Percentiles rank a stretch among this genome's conserved stretches.
Conservation (phyloP, 2,113 vertebrate species). For the Amblyopsis rosae region DNA sequence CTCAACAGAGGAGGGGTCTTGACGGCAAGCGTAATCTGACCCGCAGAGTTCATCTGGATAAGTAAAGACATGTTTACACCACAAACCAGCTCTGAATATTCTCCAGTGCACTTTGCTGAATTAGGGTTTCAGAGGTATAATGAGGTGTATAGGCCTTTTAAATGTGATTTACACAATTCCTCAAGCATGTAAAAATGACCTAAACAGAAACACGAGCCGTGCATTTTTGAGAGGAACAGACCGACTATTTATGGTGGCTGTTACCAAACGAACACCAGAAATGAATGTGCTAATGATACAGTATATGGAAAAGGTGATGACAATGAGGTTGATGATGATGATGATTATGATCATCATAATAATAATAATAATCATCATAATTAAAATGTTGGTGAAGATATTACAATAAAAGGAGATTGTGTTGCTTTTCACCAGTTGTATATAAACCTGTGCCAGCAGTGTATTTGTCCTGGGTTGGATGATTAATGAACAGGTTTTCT, state of each 20-base stretch:
- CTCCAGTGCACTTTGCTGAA: conserved; percentile 70
- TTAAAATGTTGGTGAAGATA: not conserved
- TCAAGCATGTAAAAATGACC: conserved; percentile 72
- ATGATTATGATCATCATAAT: conserved; percentile 10
- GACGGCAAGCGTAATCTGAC: conserved; percentile 68
- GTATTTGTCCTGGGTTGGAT: not conserved
- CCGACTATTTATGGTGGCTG: conserved; percentile 36
- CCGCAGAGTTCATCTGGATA: conserved; percentile 76
- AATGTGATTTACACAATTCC: conserved; percentile 78
- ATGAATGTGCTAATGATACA: conserved; percentile 13
- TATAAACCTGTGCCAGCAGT: not conserved
- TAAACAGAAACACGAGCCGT: conserved; percentile 70
- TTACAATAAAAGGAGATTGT: not conserved
- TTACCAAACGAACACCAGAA: conserved; percentile 48
- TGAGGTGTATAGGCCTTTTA: conserved; percentile 71
- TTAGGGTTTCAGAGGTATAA: conserved; percentile 71
- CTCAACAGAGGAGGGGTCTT: conserved; percentile 32
- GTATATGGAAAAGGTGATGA: conserved; percentile 21
- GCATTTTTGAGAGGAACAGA: conserved; percentile 42
- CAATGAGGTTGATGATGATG: conserved; percentile 33
- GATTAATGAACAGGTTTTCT: conserved; percentile 18
- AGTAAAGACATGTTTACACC: conserved; percentile 81
- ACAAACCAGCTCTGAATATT: conserved; percentile 78
- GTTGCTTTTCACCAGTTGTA: too few species aligned
- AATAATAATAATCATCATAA: not conserved